Percentiles rank a stretch among this genome's conserved stretches.
These are phyloP conservation scores for Stichopus horrens DNA, from an alignment of 53 echinoderm and acorn worm genomes.

Conservation along the genomic window DNA sequence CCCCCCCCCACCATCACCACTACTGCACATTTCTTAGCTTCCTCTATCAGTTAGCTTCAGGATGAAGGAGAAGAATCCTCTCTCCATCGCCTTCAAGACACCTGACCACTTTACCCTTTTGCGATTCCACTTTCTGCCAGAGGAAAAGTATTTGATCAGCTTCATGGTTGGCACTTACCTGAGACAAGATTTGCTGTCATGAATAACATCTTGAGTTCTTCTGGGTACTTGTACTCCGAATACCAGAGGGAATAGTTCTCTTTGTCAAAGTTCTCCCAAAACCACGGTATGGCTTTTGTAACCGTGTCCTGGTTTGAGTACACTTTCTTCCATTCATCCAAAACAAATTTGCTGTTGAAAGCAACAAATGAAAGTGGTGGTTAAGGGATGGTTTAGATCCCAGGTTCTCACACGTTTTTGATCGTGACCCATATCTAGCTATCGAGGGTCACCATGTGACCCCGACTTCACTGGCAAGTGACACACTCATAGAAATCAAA, in stretches of 20 bases:
- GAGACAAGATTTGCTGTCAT: slow-evolving; percentile 72
- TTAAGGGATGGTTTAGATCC: too few species aligned
- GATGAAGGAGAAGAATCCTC: too few species aligned
- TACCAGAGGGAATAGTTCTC: slow-evolving; percentile 87
- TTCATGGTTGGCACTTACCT: slow-evolving; percentile 54
- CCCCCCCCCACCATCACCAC: too few species aligned
- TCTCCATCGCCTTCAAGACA: too few species aligned
- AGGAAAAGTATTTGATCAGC: too few species aligned
- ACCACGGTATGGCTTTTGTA: slow-evolving; percentile 62
- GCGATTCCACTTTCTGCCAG: too few species aligned
- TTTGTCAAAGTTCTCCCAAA: slow-evolving; percentile 89
- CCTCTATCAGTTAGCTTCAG: too few species aligned
- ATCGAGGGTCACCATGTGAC: neutral
- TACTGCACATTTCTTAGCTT: too few species aligned
- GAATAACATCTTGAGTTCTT: slow-evolving; percentile 66
- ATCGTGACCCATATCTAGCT: neutral
- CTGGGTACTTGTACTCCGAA: slow-evolving; percentile 65
- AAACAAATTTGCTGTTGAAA: slow-evolving; percentile 59
- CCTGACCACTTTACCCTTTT: too few species aligned
- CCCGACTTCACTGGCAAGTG: neutral
- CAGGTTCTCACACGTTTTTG: neutral
- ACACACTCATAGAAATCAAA: neutral
- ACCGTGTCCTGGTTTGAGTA: slow-evolving; percentile 73
- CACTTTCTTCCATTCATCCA: slow-evolving; percentile 83
- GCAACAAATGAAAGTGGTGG: neutral